A percentile compares a stretch with the other conserved stretches of the same genome.
phyloP scores from a whole-genome alignment of 2,113 vertebrate species.

The Melanocharis versteri region DNA sequence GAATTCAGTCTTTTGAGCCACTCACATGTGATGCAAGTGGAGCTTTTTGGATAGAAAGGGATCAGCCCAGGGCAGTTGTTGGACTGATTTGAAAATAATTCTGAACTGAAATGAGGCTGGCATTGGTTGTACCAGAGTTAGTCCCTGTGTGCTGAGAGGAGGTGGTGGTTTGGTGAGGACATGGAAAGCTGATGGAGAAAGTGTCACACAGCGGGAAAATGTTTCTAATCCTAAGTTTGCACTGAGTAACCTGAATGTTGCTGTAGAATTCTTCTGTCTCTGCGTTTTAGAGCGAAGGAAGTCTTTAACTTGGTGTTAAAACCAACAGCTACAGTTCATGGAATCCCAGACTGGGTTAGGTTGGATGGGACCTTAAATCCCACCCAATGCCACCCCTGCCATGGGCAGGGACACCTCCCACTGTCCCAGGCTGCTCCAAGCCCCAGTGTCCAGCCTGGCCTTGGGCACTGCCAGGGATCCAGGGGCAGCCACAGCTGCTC shows the following conservation, averaged over 20 bases:
- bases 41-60: background rate
- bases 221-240: background rate
- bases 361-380: fast-evolving
- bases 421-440: background rate
- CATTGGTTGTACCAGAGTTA: background rate
- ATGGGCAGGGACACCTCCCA: background rate
- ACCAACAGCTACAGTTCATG: background rate
- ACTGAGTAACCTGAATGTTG: background rate
- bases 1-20: no score
- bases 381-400: fast-evolving
- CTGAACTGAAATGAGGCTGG: background rate
- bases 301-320: background rate
- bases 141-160: background rate
- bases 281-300: background rate
- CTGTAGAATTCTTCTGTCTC: background rate
- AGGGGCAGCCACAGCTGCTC: background rate
- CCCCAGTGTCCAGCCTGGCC: background rate
- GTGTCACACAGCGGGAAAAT: fast-evolving
- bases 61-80: background rate
- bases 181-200: background rate
- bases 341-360: background rate
- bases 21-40: fast-evolving
- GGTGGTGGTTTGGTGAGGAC: background rate
- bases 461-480: background rate
- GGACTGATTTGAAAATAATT: background rate